Conservation (phyloP, 2,113 vertebrate species). For the Ptilonorhynchus violaceus region DNA sequence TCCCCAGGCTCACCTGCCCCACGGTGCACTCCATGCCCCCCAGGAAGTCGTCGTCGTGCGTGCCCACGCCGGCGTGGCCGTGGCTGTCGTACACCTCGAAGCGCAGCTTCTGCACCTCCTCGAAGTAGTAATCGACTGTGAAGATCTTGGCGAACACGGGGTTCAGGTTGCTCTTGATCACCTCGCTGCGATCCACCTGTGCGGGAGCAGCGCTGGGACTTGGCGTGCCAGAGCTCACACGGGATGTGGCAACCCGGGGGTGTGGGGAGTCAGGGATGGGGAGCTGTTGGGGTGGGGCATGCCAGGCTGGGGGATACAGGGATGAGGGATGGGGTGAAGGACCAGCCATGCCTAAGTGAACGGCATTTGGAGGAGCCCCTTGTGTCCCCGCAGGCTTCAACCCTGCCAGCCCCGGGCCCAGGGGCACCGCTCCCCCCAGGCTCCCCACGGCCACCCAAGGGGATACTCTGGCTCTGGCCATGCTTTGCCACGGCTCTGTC, state of each 20-base stretch:
- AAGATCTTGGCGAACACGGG: constrained; percentile 93
- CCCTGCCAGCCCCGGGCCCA: background rate
- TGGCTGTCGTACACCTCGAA: constrained; percentile 94
- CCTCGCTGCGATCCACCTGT: constrained; percentile 91
- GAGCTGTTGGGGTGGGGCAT: too few species aligned
- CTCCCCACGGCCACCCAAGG: background rate
- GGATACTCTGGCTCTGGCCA: background rate
- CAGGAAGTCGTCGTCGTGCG: constrained; percentile 89
- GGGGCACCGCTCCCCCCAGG: rapidly evolving
- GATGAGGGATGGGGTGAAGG: background rate
- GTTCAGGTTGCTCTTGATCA: constrained; percentile 93
- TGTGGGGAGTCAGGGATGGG: background rate
- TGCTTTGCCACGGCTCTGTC: rapidly evolving
- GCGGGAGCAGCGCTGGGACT: rapidly evolving
- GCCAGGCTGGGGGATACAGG: too few species aligned
- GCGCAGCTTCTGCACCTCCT: constrained; percentile 93
- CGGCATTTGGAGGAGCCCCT: background rate
- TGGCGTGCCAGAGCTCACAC: background rate
- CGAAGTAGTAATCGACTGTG: constrained; percentile 90
- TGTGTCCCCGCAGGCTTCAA: background rate
- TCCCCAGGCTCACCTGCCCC: constrained; percentile 80
- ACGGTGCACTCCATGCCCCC: constrained; percentile 91
- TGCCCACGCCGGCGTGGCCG: constrained; percentile 81
- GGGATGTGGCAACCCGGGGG: rapidly evolving
- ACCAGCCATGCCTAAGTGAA: background rate